phyloP scores from a whole-genome alignment of 2,888 invertebrate species.

The Athrips mouffetella region DNA sequence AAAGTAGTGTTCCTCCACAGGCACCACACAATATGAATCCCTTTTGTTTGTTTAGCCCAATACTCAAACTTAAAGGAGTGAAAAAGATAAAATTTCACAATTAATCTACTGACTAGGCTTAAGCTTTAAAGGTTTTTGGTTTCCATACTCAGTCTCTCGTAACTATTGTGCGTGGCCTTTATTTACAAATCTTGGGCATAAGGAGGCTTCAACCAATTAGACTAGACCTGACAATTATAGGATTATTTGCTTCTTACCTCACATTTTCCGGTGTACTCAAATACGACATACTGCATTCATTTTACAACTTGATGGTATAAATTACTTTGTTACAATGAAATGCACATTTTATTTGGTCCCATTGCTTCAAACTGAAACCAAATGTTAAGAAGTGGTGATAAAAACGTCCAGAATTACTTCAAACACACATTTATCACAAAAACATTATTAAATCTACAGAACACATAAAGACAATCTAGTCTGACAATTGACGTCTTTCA shows the following conservation, averaged over 20 bases:
- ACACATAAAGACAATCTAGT: conserved; percentile 37
- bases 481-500: conserved; percentile 71
- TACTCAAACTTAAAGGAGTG: too few relatives aligned
- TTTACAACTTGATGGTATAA: conserved; percentile 60
- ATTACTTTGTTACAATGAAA: conserved; percentile 46
- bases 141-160: too few relatives aligned
- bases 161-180: too few relatives aligned
- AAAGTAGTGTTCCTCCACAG: too few relatives aligned
- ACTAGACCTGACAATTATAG: too few relatives aligned
- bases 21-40: too few relatives aligned
- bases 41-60: too few relatives aligned
- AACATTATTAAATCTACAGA: conserved; percentile 48
- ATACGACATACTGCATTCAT: conserved; percentile 76
- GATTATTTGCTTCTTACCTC: conserved; percentile 52
- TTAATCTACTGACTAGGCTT: too few relatives aligned
- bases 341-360: conserved; percentile 59
- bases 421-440: conserved; percentile 22
- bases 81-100: too few relatives aligned
- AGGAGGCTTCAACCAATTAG: too few relatives aligned
- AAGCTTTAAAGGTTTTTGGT: too few relatives aligned
- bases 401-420: background rate
- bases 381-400: conserved; percentile 14
- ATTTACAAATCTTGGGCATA: too few relatives aligned
- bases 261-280: conserved; percentile 77
- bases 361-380: conserved; percentile 60